Percentiles rank a stretch among this genome's conserved stretches.
These are phyloP conservation scores for Drosophila leontia DNA, from an alignment of 1,140 invertebrate genomes.

Conservation along the genomic window DNA sequence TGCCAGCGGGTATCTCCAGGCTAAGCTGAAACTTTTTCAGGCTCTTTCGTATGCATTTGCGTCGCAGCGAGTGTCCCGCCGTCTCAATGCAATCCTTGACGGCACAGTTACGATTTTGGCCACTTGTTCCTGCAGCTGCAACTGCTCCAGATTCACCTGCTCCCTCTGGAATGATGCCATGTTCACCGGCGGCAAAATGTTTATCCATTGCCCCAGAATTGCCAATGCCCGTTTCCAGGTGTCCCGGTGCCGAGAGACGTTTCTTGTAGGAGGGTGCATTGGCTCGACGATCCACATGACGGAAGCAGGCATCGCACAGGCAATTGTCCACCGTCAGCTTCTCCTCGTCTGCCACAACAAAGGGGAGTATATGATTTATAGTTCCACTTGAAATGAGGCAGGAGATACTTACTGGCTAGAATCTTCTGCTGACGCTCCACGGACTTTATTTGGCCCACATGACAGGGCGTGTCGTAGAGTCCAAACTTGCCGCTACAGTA, in stretches of 20 bases:
- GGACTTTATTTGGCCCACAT: constrained; percentile 93
- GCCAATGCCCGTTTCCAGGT: constrained; percentile 54
- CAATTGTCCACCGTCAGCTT: constrained; percentile 92
- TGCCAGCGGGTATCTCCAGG: constrained; percentile 74
- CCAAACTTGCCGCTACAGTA: constrained; percentile 94
- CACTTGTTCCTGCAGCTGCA: background rate
- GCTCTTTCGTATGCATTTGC: constrained; percentile 91
- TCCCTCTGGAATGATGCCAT: constrained; percentile 1
- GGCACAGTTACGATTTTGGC: constrained; percentile 85
- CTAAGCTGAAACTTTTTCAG: constrained; percentile 88
- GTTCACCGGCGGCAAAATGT: constrained; percentile 40
- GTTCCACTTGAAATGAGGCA: background rate
- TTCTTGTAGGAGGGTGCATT: constrained; percentile 87
- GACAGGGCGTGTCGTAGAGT: constrained; percentile 93
- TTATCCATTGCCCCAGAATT: constrained; percentile 22
- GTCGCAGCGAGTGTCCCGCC: constrained; percentile 89
- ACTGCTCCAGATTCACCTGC: background rate
- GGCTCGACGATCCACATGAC: constrained; percentile 92
- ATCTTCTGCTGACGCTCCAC: constrained; percentile 91
- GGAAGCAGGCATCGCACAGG: constrained; percentile 93
- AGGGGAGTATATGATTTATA: no score
- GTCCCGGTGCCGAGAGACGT: constrained; percentile 81
- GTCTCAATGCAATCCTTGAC: constrained; percentile 88
- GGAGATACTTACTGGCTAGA: constrained; percentile 87
- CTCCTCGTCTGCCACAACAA: constrained; percentile 87